phyloP scores from a whole-genome alignment of 2,113 vertebrate species.

The Atlantisia rogersi region DNA sequence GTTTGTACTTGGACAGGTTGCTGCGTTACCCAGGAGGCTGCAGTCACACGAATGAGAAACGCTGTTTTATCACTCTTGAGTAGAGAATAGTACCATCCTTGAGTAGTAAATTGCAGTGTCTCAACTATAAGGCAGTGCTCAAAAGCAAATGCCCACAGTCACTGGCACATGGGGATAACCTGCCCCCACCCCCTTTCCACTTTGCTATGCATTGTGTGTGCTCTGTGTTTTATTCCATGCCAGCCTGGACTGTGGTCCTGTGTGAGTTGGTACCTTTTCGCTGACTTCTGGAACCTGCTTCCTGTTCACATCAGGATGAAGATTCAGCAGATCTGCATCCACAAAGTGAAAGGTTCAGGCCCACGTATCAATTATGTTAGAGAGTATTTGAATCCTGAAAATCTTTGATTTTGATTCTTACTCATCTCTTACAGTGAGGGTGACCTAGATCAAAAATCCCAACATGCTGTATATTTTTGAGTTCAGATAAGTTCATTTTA shows the following conservation, averaged over 20 bases:
- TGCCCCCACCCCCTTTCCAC: background rate
- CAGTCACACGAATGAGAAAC: background rate
- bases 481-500: background rate
- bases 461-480: background rate
- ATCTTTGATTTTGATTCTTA: background rate
- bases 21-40: background rate
- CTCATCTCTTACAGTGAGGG: background rate
- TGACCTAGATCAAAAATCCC: background rate
- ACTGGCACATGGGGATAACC: background rate
- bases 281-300: background rate
- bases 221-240: background rate
- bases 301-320: background rate
- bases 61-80: background rate
- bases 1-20: background rate
- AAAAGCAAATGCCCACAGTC: background rate
- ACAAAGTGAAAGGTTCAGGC: background rate
- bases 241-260: background rate
- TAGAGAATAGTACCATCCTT: background rate
- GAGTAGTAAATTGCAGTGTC: background rate
- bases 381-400: background rate
- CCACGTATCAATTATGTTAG: background rate
- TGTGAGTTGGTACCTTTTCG: background rate
- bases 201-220: rapidly evolving
- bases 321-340: background rate
- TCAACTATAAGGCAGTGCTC: background rate